A percentile compares a stretch with the other conserved stretches of the same genome.
Conservation (phyloP, 2,888 invertebrate genomes). For the Platerodrilus igneus region DNA sequence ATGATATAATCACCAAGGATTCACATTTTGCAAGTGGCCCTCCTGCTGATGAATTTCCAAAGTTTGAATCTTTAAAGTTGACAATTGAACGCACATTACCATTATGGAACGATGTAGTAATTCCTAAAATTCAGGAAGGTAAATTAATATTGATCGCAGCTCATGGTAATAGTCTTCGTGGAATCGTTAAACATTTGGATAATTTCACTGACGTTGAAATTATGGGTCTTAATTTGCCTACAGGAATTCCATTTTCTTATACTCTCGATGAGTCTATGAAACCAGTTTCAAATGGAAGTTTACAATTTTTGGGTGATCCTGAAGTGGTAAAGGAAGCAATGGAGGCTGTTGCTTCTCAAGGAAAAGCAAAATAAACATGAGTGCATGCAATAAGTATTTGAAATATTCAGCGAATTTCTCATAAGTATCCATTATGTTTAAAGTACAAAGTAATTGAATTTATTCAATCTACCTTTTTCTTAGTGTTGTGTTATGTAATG, state of each 20-base stretch:
- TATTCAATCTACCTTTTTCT: no score
- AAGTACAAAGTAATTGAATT: no score
- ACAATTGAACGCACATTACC: constrained; percentile 82
- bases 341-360: constrained; percentile 73
- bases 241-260: constrained; percentile 76
- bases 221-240: constrained; percentile 71
- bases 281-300: constrained; percentile 59
- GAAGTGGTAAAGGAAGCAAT: constrained; percentile 73
- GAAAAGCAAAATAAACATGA: constrained; percentile 68
- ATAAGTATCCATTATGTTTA: no score
- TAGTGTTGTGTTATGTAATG: no score
- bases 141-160: constrained; percentile 80
- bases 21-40: constrained; percentile 66
- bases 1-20: constrained; percentile 73
- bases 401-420: no score
- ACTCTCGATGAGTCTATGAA: constrained; percentile 67
- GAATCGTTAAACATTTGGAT: constrained; percentile 84
- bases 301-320: constrained; percentile 74
- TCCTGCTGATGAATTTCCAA: constrained; percentile 73
- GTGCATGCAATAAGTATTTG: no score
- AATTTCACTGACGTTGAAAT: constrained; percentile 67
- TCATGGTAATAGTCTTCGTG: constrained; percentile 83
- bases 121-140: constrained; percentile 80
- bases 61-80: constrained; percentile 78
- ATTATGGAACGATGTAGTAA: constrained; percentile 83